Evolutionary conservation across 2,797 vertebrate species (phyloP).

Genomic region (Sebastiscus albofasciatus): DNA sequence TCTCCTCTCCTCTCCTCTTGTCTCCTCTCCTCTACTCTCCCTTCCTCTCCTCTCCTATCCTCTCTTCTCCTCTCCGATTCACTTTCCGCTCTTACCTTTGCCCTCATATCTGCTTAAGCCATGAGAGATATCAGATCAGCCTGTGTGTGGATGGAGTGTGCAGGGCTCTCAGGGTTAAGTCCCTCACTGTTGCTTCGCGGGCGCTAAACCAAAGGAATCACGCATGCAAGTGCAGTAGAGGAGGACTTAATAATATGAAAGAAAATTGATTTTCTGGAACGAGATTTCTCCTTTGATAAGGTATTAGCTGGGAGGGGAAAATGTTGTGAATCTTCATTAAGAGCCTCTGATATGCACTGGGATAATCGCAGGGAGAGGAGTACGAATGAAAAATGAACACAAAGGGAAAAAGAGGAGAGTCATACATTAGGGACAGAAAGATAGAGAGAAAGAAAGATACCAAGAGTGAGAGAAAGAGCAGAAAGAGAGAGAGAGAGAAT

Average conservation of each 20-base stretch:
- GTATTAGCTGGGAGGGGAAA: conserved; percentile 86
- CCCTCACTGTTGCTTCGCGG: conserved; percentile 73
- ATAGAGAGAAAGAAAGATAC: conserved; percentile 59
- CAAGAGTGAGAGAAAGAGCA: conserved; percentile 53
- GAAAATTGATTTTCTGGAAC: conserved; percentile 89
- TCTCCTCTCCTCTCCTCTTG: not conserved
- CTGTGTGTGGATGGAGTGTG: conserved; percentile 61
- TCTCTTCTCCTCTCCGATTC: not conserved
- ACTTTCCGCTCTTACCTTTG: conserved; percentile 47
- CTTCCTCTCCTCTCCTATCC: no score
- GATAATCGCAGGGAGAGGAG: conserved; percentile 77
- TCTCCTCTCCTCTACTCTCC: no score
- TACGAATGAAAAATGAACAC: conserved; percentile 81
- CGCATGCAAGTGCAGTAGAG: conserved; percentile 79
- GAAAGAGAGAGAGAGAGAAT: conserved; percentile 8
- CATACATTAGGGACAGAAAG: conserved; percentile 68
- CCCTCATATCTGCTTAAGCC: conserved; percentile 65
- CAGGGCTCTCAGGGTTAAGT: conserved; percentile 76
- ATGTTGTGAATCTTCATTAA: conserved; percentile 89
- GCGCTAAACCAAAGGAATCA: conserved; percentile 76
- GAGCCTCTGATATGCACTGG: conserved; percentile 83
- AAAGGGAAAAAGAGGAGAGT: conserved; percentile 69
- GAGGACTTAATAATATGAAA: conserved; percentile 88
- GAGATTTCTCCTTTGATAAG: conserved; percentile 88
- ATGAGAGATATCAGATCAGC: conserved; percentile 67